Evolutionary conservation across 1,140 invertebrate species (phyloP).

Genomic region (Potamilus streckersoni): DNA sequence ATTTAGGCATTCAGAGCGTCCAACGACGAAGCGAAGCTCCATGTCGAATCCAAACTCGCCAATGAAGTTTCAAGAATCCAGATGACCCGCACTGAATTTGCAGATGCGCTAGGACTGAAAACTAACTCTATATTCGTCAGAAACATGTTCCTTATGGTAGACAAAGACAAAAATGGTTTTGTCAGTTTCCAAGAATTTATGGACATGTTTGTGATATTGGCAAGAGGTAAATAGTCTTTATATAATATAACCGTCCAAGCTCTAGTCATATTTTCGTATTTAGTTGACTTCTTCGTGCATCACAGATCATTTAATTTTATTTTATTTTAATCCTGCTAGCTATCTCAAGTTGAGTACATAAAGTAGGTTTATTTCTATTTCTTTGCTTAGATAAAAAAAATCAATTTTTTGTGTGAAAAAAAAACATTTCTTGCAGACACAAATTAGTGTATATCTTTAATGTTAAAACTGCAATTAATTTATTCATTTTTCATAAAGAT

Average conservation of each 20-base stretch:
- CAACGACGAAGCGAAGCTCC: conserved; percentile 7
- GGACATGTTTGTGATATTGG: conserved; percentile 89
- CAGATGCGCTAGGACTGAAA: conserved; percentile 97
- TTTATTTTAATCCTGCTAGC: not conserved
- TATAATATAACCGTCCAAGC: not conserved
- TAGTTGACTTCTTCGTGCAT: too few relatives aligned
- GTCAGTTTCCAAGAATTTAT: conserved; percentile 99
- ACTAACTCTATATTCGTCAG: conserved; percentile 96
- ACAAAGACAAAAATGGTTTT: conserved; percentile 93
- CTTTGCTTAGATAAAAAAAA: not conserved
- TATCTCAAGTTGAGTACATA: not conserved
- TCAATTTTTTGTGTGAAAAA: not conserved
- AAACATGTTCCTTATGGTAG: conserved; percentile 99
- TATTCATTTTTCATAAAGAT: too few relatives aligned
- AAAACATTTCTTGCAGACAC: too few relatives aligned
- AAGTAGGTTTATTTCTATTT: not conserved
- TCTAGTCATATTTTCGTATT: not conserved
- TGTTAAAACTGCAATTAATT: too few relatives aligned
- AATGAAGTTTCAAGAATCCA: conserved; percentile 47
- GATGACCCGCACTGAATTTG: conserved; percentile 82
- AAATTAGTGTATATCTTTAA: too few relatives aligned
- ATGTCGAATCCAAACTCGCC: conserved; percentile 30
- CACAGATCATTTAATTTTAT: not conserved
- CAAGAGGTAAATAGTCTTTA: conserved; percentile 67
- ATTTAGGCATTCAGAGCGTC: conserved; percentile 37